Evolutionary conservation across 2,888 invertebrate genomes (phyloP).

Genomic region (Drosophila yooni): DNA sequence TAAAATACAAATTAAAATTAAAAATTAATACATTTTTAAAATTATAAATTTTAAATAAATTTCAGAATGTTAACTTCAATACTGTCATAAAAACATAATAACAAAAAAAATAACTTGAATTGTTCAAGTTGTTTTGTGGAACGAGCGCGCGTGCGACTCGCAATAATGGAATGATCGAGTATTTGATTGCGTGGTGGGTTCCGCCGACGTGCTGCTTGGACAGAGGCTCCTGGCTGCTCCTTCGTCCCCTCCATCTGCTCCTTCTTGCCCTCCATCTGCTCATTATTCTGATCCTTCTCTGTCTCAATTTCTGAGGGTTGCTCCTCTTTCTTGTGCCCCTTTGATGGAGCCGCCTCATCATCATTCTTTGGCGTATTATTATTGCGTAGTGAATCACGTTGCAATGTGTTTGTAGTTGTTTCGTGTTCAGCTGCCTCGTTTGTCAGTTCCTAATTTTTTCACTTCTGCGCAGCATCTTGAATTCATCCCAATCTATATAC

Average conservation of each 20-base stretch:
- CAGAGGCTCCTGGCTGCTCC: background rate
- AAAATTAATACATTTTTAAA: background rate
- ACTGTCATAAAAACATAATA: background rate
- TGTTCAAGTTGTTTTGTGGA: conserved; percentile 1
- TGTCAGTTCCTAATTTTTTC: background rate
- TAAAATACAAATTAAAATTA: background rate
- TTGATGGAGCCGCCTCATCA: background rate
- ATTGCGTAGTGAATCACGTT: background rate
- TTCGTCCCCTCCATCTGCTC: background rate
- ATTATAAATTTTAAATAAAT: background rate
- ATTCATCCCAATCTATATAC: background rate
- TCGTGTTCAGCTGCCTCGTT: background rate
- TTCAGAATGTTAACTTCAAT: background rate
- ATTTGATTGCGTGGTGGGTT: background rate
- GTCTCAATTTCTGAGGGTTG: background rate
- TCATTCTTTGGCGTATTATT: background rate
- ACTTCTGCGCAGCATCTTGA: background rate
- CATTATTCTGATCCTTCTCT: background rate
- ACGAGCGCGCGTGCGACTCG: conserved; percentile 42
- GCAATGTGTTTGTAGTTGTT: background rate
- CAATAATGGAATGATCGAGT: conserved; percentile 42
- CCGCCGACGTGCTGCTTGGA: background rate
- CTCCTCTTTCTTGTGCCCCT: background rate
- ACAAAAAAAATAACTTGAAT: background rate
- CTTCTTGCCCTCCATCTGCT: too few species aligned